phyloP scores from a whole-genome alignment of 35 echinoderm and acorn worm genomes.

The Amphiura filiformis region DNA sequence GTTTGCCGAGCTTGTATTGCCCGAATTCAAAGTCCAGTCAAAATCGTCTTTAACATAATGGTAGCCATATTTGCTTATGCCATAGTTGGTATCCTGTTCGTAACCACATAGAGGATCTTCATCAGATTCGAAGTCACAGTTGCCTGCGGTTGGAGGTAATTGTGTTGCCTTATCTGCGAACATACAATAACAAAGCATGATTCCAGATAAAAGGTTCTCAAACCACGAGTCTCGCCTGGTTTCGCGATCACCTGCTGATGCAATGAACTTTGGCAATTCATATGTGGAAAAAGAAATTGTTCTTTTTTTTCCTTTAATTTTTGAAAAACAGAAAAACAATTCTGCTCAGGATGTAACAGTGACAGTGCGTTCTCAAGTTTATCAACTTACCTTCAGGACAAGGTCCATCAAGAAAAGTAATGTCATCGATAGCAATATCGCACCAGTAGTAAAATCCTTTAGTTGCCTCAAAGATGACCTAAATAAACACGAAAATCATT shows the following conservation, averaged over 20 bases:
- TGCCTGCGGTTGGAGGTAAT: background rate
- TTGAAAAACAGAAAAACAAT: too few relatives aligned
- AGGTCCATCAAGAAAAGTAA: background rate
- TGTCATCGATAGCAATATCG: constrained; percentile 45
- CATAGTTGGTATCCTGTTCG: too few relatives aligned
- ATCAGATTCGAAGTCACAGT: background rate
- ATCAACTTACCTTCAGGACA: constrained; percentile 35
- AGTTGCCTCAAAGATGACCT: constrained; percentile 40
- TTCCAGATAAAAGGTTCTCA: too few relatives aligned
- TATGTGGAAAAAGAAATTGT: background rate
- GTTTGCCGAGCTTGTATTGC: too few relatives aligned
- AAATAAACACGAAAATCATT: background rate
- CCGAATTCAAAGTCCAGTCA: constrained; percentile 19
- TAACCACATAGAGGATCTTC: background rate
- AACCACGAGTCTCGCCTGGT: too few relatives aligned
- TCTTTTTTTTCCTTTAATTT: too few relatives aligned
- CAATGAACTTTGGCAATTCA: background rate
- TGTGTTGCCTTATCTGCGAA: too few relatives aligned
- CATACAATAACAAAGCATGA: too few relatives aligned
- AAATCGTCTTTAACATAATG: constrained; percentile 14
- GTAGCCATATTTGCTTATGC: too few relatives aligned
- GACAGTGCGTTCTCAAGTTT: too few relatives aligned
- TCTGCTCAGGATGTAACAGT: too few relatives aligned
- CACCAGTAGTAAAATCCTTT: background rate
- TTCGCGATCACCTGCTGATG: too few relatives aligned